Base-by-base conservation (phyloP, 2,888 invertebrate genomes). In the Agrotis ipsilon region DNA sequence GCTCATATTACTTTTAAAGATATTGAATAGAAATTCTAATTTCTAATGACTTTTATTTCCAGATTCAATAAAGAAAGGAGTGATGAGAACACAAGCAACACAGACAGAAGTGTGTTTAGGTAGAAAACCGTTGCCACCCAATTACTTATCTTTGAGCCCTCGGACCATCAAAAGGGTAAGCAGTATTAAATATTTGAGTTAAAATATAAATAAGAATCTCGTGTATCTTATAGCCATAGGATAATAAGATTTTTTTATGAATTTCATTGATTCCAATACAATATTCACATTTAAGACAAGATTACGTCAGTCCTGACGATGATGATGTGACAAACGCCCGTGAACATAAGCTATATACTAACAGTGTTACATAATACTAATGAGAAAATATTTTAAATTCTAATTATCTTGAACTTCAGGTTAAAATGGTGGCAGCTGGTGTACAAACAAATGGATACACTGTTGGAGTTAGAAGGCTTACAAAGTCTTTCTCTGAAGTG, bases 1-100 rank as follows among this genome's bases (percentile, higher is more conserved):
- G n/a, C n/a, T n/a, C n/a, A n/a, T n/a, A n/a, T n/a, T n/a, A n/a
- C n/a, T n/a, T n/a, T n/a, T n/a, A n/a, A n/a, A n/a, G 5, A 32
- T 32, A 32, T 32, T 39, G 39, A 39, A 39, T 39, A 39, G 14
- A 27, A 27, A 11, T 39, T 39, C 39, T 39, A 39, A 39, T 39
- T 11, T 39, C 9, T 1, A 39, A 14, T 55, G 0, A n/a, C 32
- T 55, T 27, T 55, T n/a, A 13, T n/a, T 97, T 94, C 78, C 96
- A 97, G 98, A 98, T 94, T 98, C 98, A 92, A 96, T 98, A 77
- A 98, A 98, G 90, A 97, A 98, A 88, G 97, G 98, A 49, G 97
- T 98, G 0, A 98, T 98, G 98, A 98, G 98, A 92, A 98, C 98
- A 0, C 99, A 99, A 94, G 98, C 99, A 19, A 99, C 99, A 6